These are phyloP conservation scores for Actenoides lindsayi DNA, from an alignment of 2,113 vertebrate genomes.

Conservation along the genomic window DNA sequence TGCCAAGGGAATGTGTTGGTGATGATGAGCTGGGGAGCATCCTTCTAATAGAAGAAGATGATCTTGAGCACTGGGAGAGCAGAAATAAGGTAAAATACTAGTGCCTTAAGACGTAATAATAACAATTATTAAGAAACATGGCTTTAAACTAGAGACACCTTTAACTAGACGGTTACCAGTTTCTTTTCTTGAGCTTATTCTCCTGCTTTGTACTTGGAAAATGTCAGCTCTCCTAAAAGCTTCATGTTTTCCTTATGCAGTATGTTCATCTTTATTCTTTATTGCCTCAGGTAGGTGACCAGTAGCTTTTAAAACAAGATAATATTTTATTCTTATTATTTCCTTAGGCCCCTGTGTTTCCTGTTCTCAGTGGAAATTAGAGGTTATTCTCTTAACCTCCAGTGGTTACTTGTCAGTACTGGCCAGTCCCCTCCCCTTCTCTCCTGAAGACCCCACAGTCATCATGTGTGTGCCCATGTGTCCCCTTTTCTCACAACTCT, in stretches of 20 bases:
- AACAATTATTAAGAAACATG: not conserved
- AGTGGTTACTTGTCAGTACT: too few relatives aligned
- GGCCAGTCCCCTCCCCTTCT: not conserved
- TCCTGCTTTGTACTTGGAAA: not conserved
- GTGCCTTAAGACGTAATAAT: not conserved
- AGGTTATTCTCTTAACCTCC: not conserved
- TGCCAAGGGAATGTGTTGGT: not conserved
- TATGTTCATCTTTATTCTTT: not conserved
- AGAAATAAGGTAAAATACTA: not conserved
- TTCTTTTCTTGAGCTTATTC: not conserved
- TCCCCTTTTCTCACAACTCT: too few relatives aligned
- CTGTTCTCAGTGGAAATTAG: not conserved
- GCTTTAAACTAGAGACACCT: not conserved
- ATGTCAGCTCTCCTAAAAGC: not conserved
- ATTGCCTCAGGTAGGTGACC: not conserved
- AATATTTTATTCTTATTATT: not conserved
- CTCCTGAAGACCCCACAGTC: not conserved
- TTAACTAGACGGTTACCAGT: not conserved
- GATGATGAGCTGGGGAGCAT: accelerated
- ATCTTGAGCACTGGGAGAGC: not conserved
- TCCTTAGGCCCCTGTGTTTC: not conserved
- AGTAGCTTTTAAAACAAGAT: not conserved
- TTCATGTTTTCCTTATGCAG: not conserved
- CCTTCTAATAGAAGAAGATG: not conserved
- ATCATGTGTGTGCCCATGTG: accelerated